Base-by-base conservation (phyloP, 23 tunicate species). In the Botrylloides violaceus region DNA sequence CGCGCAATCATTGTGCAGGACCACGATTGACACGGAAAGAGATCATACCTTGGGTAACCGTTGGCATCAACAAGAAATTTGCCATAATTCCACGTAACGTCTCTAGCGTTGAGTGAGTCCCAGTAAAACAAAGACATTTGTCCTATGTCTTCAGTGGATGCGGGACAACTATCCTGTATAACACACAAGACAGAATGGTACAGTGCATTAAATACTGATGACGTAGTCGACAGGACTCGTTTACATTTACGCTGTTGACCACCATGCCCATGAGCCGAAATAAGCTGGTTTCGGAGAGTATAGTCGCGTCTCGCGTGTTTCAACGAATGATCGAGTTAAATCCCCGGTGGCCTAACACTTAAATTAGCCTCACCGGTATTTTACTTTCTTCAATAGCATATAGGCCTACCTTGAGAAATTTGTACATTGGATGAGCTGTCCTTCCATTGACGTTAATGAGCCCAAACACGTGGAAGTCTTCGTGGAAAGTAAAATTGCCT, bases 21-120 rank as follows among this genome's bases (percentile, higher is more conserved):
- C 12, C 53, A 43, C 12, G 53, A 15, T 43, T 43, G 53, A 15
- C 15, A 7, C 15, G 53, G 53, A 7, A 15, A 43, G 9, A 15
- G 15, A 9, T 15, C 43, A 36, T 68, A 61, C 85, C 85, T 80
- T 43, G 75, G 68, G 0, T 4, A 36, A 4, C 85, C 85, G 48
- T 32, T 61, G 1, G 36, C 58, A 61, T 80, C 85, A 29, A 80
- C 1, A 24, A 80, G 76, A 28, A 80, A 80, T 37, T 80, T 80
- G 61, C 78, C 78, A 39, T 55, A 80, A 47, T 80, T 80, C 85
- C 85, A 80, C 2, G 85, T 80, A 43, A 80, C 39, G 71, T 80
- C 85, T 27, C 33, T 39, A 3, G 78, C 63, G 32, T 33, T 73
- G 2, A 80, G 27, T 2, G 63, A 68, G 28, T 32, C 55, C 71